phyloP scores from a whole-genome alignment of 2,113 vertebrate species.

The Chiloscyllium plagiosum region DNA sequence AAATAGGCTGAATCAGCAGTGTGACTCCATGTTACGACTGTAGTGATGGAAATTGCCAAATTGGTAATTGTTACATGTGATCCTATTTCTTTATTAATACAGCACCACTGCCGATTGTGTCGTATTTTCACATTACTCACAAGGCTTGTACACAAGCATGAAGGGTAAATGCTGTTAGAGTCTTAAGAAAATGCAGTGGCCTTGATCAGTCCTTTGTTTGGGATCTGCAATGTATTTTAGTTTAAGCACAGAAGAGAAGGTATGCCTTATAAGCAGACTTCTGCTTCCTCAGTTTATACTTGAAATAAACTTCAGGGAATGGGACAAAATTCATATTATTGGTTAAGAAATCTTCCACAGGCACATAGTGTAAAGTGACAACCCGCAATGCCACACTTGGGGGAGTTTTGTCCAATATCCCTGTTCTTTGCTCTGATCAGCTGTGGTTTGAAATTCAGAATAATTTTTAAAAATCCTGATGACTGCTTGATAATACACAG shows the following conservation, averaged over 20 bases:
- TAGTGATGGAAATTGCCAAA: neutral
- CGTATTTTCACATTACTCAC: slow-evolving; percentile 16
- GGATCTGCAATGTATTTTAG: slow-evolving; percentile 22
- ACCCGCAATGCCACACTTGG: neutral
- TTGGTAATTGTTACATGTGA: neutral
- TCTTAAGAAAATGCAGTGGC: slow-evolving; percentile 8
- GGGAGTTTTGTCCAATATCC: neutral
- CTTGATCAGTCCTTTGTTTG: slow-evolving; percentile 25
- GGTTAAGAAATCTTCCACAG: neutral
- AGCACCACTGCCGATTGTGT: slow-evolving; percentile 23
- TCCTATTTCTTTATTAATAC: slow-evolving; percentile 7
- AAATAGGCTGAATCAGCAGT: neutral
- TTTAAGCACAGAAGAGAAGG: slow-evolving; percentile 36
- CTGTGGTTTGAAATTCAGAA: neutral
- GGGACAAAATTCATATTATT: neutral
- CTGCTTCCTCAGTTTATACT: slow-evolving; percentile 27
- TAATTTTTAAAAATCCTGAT: neutral
- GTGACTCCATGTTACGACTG: neutral
- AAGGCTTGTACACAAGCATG: slow-evolving; percentile 9
- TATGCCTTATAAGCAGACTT: slow-evolving; percentile 33
- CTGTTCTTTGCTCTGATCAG: slow-evolving; percentile 4
- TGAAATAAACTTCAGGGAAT: slow-evolving; percentile 18
- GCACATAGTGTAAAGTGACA: neutral
- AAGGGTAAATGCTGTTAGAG: neutral
- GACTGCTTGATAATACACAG: neutral